Conservation (phyloP, 2,113 vertebrate genomes). For the Melanerpes formicivorus region DNA sequence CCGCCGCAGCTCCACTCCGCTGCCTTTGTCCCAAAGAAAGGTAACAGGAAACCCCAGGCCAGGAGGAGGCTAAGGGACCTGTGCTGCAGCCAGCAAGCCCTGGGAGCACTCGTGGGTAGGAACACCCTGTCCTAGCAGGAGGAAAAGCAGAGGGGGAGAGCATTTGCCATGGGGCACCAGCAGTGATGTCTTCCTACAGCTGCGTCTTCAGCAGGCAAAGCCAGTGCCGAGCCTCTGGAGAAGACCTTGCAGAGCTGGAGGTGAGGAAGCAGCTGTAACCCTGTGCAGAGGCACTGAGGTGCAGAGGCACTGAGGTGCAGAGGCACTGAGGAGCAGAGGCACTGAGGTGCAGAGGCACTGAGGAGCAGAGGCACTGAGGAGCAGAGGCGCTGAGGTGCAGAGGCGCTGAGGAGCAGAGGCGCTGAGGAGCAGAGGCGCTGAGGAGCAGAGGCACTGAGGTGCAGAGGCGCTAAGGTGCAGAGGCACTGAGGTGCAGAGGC, state of each 20-base stretch:
- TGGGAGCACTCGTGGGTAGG: conserved; percentile 43
- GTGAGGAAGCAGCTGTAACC: not conserved
- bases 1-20: conserved; percentile 53
- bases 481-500: not conserved
- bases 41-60: conserved; percentile 80
- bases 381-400: no score
- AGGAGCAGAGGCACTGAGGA: not conserved
- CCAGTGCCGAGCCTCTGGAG: not conserved
- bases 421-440: no score
- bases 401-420: not conserved
- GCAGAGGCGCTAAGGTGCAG: no score
- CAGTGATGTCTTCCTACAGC: not conserved
- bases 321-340: not conserved
- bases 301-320: no score
- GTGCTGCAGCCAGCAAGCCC: conserved; percentile 60
- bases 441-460: not conserved
- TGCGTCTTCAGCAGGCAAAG: not conserved
- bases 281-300: not conserved
- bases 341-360: no score
- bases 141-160: conserved; percentile 7
- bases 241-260: not conserved
- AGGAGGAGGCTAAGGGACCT: conserved; percentile 64
- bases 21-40: conserved; percentile 72
- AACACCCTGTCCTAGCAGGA: conserved; percentile 2
- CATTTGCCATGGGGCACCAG: not conserved